Evolutionary conservation across 2,797 vertebrate species (phyloP), one percentile per base, ranked within the genome.

Genomic region (Anabas testudineus): DNA sequence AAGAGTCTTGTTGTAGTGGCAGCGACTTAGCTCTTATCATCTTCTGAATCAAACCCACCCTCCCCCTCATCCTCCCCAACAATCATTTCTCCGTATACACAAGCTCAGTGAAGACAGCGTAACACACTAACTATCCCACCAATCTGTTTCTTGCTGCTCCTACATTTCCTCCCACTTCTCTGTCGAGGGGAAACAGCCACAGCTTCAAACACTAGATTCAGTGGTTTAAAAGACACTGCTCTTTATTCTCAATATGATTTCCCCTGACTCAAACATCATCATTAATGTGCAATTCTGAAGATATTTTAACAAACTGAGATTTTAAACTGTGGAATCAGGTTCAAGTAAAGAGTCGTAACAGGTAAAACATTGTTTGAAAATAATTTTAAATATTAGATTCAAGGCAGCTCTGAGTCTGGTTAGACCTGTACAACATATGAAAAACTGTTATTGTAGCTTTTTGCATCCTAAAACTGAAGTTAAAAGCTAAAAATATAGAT

Each of bases 31-130:
- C 14, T 71, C 3, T 21, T 18, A 19, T 15, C 13, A 3, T 19
- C 2, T n/a, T 19, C 3, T 7, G 19, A 21, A 21, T 21, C 18
- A 21, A 21, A 4, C 43, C 5, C n/a, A 2, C 7, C 2, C 18
- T 8, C 42, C 3, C 37, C 24, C 4, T 26, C 24, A 26, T 24
- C 67, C 21, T 62, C 56, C 71, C 32, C 34, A 81, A 84, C 67
- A 71, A 59, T 64, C 48, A 9, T 84, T 87, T 41, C 85, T 87
- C 71, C 81, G 30, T 46, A 41, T 16, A 58, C 46, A 74, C 63
- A 70, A 19, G 5, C 74, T 52, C 46, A n/a, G n/a, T n/a, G n/a
- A n/a, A n/a, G n/a, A n/a, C n/a, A n/a, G n/a, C n/a, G n/a, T n/a
- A n/a, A n/a, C n/a, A n/a, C n/a, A n/a, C n/a, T n/a, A n/a, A n/a